Percentiles rank a stretch among this genome's conserved stretches.
Evolutionary conservation across 2,797 vertebrate species (phyloP).

Genomic region (Threskiornis aethiopicus): DNA sequence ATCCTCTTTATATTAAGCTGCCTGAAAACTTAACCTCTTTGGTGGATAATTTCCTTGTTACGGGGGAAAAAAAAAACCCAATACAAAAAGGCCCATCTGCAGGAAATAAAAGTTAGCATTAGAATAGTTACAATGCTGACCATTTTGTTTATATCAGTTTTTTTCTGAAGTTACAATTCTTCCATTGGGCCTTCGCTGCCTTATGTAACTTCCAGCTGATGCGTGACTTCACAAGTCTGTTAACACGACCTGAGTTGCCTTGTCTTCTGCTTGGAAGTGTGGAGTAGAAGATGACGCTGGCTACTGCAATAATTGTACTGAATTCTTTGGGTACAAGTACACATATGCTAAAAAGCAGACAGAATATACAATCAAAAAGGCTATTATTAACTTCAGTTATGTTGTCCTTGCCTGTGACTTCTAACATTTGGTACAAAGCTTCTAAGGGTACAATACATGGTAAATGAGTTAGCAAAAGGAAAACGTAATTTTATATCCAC

Average conservation of each 20-base stretch:
- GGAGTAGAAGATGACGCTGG: not conserved
- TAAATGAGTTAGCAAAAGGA: not conserved
- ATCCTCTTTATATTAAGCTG: not conserved
- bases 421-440: not conserved
- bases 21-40: not conserved
- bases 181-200: not conserved
- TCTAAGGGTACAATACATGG: not conserved
- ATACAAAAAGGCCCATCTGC: not conserved
- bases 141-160: not conserved
- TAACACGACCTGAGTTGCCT: not conserved
- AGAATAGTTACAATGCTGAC: not conserved
- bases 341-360: not conserved
- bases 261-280: not conserved
- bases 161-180: not conserved
- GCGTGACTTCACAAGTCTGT: not conserved
- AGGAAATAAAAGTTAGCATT: not conserved
- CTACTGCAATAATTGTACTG: not conserved
- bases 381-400: not conserved
- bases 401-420: not conserved
- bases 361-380: not conserved
- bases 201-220: not conserved
- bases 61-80: not conserved
- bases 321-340: not conserved
- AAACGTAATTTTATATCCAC: not conserved
- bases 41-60: not conserved